Base-by-base conservation (phyloP, 23 tunicate genomes). In the Aplidium turbinatum region DNA sequence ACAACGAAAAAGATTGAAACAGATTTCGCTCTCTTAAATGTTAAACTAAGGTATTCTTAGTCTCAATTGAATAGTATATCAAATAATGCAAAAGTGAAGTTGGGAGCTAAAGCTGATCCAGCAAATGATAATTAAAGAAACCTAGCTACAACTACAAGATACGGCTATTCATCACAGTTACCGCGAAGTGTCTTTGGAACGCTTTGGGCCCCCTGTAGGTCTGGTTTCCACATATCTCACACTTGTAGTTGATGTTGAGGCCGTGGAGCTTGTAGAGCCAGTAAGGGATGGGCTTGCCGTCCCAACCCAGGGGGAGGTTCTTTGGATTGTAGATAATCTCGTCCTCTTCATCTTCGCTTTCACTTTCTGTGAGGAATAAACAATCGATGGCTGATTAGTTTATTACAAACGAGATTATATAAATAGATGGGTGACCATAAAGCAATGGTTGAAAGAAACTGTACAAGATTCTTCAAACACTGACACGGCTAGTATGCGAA, bases 191-290 rank as follows among this genome's bases (percentile, higher is more conserved):
- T 57, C 99, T 66, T 63, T 94, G 99, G 33, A 94, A 94, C 1
- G 99, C 99, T 64, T 94, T 94, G 11, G 99, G 99, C 2, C 99
- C 99, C 16, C 99, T 54, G 58, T 94, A 94, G 11, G 85, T 94
- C 72, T 94, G 99, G 55, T 94, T 94, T 22, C 99, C 99, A 63
- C 99, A 94, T 31, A 94, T 94, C 45, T 94, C 94, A 58, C 99
- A 94, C 13, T 78, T 94, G 86, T 76, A 94, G 64, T 94, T 87
- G 69, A 94, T 94, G 65, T 94, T 94, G 0, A 94, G 74, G 27
- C 99, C 99, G 46, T 94, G 99, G 11, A 94, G 86, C 51, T 94
- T 94, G 58, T 94, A 94, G 75, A 94, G 57, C 99, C 99, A 94
- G 57, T 94, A 94, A 1, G 99, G 99, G 62, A 94, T 94, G 0